Conservation (phyloP, 2,888 invertebrate genomes). For the Platypus cylindrus region DNA sequence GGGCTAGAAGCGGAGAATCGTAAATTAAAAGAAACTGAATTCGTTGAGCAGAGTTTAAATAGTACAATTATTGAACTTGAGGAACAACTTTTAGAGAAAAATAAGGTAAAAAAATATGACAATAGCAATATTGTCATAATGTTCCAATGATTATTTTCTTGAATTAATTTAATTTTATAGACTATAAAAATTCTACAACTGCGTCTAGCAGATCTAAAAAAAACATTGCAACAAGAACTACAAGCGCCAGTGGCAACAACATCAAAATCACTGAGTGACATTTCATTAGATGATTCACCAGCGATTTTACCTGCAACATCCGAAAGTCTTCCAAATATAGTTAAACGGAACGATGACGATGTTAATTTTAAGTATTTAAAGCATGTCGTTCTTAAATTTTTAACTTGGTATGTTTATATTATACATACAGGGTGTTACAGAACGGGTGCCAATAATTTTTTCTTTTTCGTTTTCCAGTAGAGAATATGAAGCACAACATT, state of each 20-base stretch:
- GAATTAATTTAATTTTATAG: conserved; percentile 37
- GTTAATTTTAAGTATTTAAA: conserved; percentile 79
- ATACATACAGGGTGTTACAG: too few species aligned
- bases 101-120: conserved; percentile 36
- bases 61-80: conserved; percentile 42
- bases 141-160: conserved; percentile 1
- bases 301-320: conserved; percentile 53
- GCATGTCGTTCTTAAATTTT: conserved; percentile 85
- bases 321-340: conserved; percentile 32
- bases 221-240: conserved; percentile 79
- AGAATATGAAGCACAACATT: conserved; percentile 77
- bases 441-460: too few species aligned
- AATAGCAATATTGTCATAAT: not conserved
- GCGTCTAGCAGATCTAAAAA: conserved; percentile 79
- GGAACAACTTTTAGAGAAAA: conserved; percentile 50
- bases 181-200: conserved; percentile 81
- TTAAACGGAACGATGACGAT: conserved; percentile 43
- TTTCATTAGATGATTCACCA: conserved; percentile 36
- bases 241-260: conserved; percentile 36
- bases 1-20: conserved; percentile 40
- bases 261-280: conserved; percentile 43
- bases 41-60: conserved; percentile 38
- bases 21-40: conserved; percentile 32
- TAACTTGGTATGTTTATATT: conserved; percentile 41
- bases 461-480: conserved; percentile 39